Conservation (phyloP, 2,888 invertebrate species). For the Phyllotreta striolata region DNA sequence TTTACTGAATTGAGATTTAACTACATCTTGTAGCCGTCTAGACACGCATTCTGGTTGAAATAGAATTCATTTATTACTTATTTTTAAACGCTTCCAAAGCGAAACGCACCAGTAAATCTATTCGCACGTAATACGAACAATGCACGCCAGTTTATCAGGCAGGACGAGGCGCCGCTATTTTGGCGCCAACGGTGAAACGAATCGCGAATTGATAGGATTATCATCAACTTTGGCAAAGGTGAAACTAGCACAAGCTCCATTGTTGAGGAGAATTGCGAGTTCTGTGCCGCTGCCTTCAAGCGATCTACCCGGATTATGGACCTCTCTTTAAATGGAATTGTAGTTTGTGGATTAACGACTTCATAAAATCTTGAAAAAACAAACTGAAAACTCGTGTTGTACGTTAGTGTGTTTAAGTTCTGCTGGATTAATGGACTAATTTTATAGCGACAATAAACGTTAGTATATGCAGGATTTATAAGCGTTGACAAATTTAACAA, state of each 20-base stretch:
- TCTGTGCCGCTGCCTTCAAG: no score
- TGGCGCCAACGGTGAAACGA: constrained; percentile 12
- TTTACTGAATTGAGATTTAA: no score
- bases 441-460: no score
- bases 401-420: no score
- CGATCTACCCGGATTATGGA: no score
- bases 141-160: not conserved
- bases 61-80: not conserved
- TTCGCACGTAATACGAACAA: constrained; percentile 13
- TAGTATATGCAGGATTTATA: no score
- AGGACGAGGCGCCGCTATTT: constrained; percentile 12
- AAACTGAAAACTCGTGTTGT: no score
- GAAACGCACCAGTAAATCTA: constrained; percentile 9
- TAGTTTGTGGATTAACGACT: constrained; percentile 13
- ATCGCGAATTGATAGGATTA: constrained; percentile 6
- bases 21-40: not conserved
- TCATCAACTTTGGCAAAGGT: constrained; percentile 11
- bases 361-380: not conserved
- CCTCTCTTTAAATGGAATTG: constrained; percentile 4
- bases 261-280: no score
- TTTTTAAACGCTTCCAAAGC: not conserved
- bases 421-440: no score
- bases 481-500: not conserved
- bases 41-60: not conserved
- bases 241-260: not conserved